phyloP scores from a whole-genome alignment of 1,140 invertebrate genomes.

The Luehdorfia chinensis region DNA sequence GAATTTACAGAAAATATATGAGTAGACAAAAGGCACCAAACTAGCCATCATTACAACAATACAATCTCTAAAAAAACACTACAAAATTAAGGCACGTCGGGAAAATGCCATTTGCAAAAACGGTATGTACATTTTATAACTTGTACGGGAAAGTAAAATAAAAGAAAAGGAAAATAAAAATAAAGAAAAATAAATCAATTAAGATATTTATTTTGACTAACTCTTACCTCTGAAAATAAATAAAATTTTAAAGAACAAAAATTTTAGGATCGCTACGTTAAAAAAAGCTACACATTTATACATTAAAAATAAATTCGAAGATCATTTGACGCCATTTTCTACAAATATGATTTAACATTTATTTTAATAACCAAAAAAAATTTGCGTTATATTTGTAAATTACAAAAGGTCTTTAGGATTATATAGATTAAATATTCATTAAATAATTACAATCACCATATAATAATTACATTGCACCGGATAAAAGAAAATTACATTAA shows the following conservation, averaged over 20 bases:
- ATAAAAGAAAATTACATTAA: too few species aligned
- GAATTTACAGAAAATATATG: not conserved
- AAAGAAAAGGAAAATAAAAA: constrained; percentile 31
- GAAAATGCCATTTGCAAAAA: constrained; percentile 8
- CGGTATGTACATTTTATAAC: not conserved
- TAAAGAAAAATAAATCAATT: constrained; percentile 50
- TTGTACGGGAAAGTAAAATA: not conserved
- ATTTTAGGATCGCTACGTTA: constrained; percentile 37
- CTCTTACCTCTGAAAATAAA: constrained; percentile 62
- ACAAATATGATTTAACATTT: too few species aligned
- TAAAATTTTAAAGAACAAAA: constrained; percentile 60
- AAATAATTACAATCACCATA: too few species aligned
- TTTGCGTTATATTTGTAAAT: too few species aligned
- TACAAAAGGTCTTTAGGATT: too few species aligned
- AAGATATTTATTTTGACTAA: constrained; percentile 62
- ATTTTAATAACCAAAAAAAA: too few species aligned
- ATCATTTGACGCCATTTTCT: constrained; percentile 25
- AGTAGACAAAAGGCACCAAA: constrained; percentile 17
- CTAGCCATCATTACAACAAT: constrained; percentile 11
- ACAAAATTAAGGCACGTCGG: constrained; percentile 24
- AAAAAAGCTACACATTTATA: constrained; percentile 46
- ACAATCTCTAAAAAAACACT: constrained; percentile 12
- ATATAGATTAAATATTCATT: too few species aligned
- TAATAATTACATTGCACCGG: too few species aligned
- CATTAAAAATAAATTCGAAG: constrained; percentile 30